These are phyloP conservation scores for Zaprionus obscuricornis DNA, from an alignment of 2,888 invertebrate species.

Conservation along the genomic window DNA sequence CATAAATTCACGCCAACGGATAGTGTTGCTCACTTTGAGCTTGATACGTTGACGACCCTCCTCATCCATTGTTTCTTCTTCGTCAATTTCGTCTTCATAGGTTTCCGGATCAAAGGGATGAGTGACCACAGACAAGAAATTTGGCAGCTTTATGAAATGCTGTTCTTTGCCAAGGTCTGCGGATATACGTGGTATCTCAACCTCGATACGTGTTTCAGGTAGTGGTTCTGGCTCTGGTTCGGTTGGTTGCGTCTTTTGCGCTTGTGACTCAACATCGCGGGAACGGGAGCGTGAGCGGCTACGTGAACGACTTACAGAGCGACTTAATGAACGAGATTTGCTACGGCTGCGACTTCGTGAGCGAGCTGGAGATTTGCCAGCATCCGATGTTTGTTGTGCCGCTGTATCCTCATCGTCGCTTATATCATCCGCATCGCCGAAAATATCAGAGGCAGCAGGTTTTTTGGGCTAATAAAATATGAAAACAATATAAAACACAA, in stretches of 20 bases:
- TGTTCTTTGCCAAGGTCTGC: constrained; percentile 96
- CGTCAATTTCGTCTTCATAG: constrained; percentile 99
- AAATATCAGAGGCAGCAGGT: constrained; percentile 89
- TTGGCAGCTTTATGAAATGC: constrained; percentile 98
- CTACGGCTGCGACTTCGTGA: constrained; percentile 74
- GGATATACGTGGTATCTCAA: constrained; percentile 97
- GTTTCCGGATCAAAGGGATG: constrained; percentile 97
- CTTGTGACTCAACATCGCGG: constrained; percentile 64
- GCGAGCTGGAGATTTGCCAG: constrained; percentile 65
- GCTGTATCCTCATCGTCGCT: constrained; percentile 87
- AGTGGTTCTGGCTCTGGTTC: constrained; percentile 90
- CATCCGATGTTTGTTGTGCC: constrained; percentile 4
- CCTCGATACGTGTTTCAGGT: constrained; percentile 97
- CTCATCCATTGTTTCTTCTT: constrained; percentile 98
- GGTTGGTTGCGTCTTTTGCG: constrained; percentile 70
- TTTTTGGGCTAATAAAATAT: constrained; percentile 37
- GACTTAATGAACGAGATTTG: constrained; percentile 65
- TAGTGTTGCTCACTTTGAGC: constrained; percentile 98
- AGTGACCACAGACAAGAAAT: constrained; percentile 98
- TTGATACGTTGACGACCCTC: constrained; percentile 95
- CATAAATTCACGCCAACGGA: constrained; percentile 95
- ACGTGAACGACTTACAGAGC: constrained; percentile 63
- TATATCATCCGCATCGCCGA: constrained; percentile 97
- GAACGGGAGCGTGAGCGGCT: constrained; percentile 74
- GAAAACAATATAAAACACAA: neutral